A percentile compares a stretch with the other conserved stretches of the same genome.
Conservation (phyloP, 2,113 vertebrate species). For the Hippocampus zosterae region DNA sequence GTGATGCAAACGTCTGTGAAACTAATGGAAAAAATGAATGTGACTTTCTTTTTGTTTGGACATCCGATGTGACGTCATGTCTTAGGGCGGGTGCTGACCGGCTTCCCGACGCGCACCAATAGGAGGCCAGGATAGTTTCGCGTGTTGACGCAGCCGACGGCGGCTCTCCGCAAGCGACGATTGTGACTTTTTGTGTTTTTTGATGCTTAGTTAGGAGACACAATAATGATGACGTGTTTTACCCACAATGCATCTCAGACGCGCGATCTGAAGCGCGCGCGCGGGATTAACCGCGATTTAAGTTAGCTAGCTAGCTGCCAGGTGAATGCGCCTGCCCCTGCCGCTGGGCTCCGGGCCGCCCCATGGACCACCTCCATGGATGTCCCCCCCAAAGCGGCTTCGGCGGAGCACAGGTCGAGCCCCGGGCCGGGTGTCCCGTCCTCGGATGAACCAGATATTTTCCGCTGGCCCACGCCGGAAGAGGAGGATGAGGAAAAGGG, state of each 20-base stretch:
- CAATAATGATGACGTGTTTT: background rate
- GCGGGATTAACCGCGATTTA: constrained; percentile 49
- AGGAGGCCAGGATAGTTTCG: constrained; percentile 24
- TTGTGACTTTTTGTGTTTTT: constrained; percentile 7
- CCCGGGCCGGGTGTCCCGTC: constrained; percentile 47
- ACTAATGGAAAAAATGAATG: too few relatives aligned
- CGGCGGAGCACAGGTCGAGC: constrained; percentile 64
- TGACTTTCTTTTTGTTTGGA: background rate
- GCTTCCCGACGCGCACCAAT: constrained; percentile 51
- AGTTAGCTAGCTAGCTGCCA: constrained; percentile 47
- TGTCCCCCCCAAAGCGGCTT: constrained; percentile 69
- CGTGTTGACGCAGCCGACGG: constrained; percentile 24
- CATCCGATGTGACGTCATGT: background rate
- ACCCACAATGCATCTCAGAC: background rate
- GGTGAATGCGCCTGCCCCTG: constrained; percentile 58
- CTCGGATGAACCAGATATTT: constrained; percentile 54
- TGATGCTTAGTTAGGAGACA: constrained; percentile 14
- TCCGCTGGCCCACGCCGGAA: constrained; percentile 59
- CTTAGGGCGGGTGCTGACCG: constrained; percentile 6
- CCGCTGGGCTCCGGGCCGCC: constrained; percentile 64
- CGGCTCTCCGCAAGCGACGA: constrained; percentile 13
- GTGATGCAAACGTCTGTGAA: too few relatives aligned
- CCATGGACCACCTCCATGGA: constrained; percentile 78
- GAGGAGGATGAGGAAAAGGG: constrained; percentile 37
- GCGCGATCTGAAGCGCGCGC: constrained; percentile 17